Conservation (phyloP, 2,888 invertebrate genomes). For the Mesorhabditis belari region DNA sequence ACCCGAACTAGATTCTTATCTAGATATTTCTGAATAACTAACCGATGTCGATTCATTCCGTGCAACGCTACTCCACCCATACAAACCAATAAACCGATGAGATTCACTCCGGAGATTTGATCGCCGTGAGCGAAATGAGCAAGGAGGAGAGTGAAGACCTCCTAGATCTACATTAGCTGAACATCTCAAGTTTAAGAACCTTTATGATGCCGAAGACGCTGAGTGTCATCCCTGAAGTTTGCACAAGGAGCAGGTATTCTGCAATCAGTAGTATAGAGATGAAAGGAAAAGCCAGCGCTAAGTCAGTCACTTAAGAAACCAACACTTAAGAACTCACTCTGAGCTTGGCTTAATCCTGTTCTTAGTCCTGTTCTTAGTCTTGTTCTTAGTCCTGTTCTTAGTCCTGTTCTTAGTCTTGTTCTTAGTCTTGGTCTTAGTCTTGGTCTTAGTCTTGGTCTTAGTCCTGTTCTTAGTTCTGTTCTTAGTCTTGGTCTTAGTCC, state of each 20-base stretch:
- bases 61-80: constrained; percentile 61
- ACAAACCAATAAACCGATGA: constrained; percentile 77
- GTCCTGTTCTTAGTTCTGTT: too few relatives aligned
- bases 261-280: constrained; percentile 3
- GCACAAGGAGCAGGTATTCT: constrained; percentile 84
- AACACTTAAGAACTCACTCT: too few relatives aligned
- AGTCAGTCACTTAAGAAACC: background rate
- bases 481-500: background rate
- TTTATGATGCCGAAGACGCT: constrained; percentile 93
- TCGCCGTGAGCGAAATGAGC: constrained; percentile 83
- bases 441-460: too few relatives aligned
- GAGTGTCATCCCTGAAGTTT: constrained; percentile 89
- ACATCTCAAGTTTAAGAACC: too few relatives aligned
- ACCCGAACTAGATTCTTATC: too few relatives aligned
- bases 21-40: too few relatives aligned
- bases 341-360: too few relatives aligned
- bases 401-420: too few relatives aligned
- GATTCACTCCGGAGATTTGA: constrained; percentile 73
- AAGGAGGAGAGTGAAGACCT: constrained; percentile 80
- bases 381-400: too few relatives aligned
- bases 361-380: too few relatives aligned
- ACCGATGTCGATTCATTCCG: constrained; percentile 28
- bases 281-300: background rate
- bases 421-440: too few relatives aligned
- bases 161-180: too few relatives aligned